phyloP scores from a whole-genome alignment of 2,797 vertebrate species.

The Clarias pachynema region DNA sequence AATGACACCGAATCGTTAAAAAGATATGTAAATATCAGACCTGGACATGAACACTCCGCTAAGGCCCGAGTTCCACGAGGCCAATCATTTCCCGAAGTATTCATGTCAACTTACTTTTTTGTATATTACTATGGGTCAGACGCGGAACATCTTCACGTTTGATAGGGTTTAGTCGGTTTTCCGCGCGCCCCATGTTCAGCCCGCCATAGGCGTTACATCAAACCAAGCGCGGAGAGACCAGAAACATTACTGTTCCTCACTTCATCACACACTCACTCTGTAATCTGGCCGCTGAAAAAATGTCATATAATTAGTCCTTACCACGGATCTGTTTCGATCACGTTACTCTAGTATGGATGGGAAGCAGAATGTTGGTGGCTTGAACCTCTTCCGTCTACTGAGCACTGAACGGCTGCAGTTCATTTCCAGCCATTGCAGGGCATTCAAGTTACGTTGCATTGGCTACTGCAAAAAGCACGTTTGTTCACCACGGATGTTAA shows the following conservation, averaged over 20 bases:
- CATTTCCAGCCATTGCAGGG: slow-evolving; percentile 59
- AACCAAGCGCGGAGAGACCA: slow-evolving; percentile 60
- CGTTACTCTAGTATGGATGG: slow-evolving; percentile 47
- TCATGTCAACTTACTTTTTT: not conserved
- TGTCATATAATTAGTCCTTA: slow-evolving; percentile 49
- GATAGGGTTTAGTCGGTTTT: slow-evolving; percentile 67
- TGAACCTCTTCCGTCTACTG: slow-evolving; percentile 56
- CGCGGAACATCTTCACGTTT: slow-evolving; percentile 59
- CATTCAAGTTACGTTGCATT: slow-evolving; percentile 63
- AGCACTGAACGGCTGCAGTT: slow-evolving; percentile 50
- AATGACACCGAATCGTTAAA: slow-evolving; percentile 6
- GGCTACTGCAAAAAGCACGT: slow-evolving; percentile 60
- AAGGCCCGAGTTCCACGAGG: slow-evolving; percentile 52
- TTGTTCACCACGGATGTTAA: slow-evolving; percentile 50
- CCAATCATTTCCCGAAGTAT: not conserved
- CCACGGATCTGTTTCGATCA: slow-evolving; percentile 48
- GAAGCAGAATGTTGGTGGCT: slow-evolving; percentile 39
- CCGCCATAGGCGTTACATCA: slow-evolving; percentile 68
- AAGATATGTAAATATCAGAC: slow-evolving; percentile 16
- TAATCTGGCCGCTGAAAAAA: slow-evolving; percentile 6
- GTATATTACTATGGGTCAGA: not conserved
- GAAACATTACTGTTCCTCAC: slow-evolving; percentile 40
- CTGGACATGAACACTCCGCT: slow-evolving; percentile 5
- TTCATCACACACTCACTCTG: not conserved
- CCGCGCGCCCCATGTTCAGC: slow-evolving; percentile 69